Percentiles rank a stretch among this genome's conserved stretches.
phyloP scores from a whole-genome alignment of 1,140 invertebrate genomes.

The Anastrepha ludens region DNA sequence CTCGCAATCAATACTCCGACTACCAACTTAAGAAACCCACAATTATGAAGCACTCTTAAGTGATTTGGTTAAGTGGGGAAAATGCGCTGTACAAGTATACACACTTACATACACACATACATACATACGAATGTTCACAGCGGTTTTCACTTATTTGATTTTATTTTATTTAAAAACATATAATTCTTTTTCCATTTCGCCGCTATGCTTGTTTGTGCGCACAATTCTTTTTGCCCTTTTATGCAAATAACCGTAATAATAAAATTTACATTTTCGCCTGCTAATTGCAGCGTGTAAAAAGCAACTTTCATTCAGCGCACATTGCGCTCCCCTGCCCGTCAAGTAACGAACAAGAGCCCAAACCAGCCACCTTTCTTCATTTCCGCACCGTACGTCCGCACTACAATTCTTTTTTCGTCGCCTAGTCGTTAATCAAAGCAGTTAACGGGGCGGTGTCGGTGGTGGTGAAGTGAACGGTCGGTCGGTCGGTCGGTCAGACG shows the following conservation, averaged over 20 bases:
- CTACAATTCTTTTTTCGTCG: not conserved
- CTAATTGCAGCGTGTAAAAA: constrained; percentile 50
- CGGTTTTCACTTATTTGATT: not conserved
- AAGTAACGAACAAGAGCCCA: too few species aligned
- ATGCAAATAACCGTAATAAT: constrained; percentile 50
- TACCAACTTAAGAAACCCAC: too few species aligned
- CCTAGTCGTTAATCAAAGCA: constrained; percentile 15
- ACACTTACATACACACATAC: too few species aligned
- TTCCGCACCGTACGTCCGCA: not conserved
- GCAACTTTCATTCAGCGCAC: not conserved
- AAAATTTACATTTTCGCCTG: constrained; percentile 35
- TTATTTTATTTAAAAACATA: not conserved
- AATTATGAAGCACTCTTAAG: too few species aligned
- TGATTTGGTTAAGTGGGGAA: too few species aligned
- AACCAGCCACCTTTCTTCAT: not conserved
- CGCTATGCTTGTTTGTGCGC: not conserved
- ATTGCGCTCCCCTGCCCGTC: not conserved
- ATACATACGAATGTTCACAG: too few species aligned
- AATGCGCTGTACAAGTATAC: too few species aligned
- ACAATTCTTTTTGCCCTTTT: constrained; percentile 9
- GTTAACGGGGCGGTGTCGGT: not conserved
- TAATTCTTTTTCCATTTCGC: not conserved
- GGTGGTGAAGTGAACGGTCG: too few species aligned
- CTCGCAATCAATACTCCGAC: too few species aligned
- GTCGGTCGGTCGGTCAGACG: not conserved